Percentiles rank a stretch among this genome's conserved stretches.
phyloP scores from a whole-genome alignment of 2,797 vertebrate species.

The Ceryle rudis region DNA sequence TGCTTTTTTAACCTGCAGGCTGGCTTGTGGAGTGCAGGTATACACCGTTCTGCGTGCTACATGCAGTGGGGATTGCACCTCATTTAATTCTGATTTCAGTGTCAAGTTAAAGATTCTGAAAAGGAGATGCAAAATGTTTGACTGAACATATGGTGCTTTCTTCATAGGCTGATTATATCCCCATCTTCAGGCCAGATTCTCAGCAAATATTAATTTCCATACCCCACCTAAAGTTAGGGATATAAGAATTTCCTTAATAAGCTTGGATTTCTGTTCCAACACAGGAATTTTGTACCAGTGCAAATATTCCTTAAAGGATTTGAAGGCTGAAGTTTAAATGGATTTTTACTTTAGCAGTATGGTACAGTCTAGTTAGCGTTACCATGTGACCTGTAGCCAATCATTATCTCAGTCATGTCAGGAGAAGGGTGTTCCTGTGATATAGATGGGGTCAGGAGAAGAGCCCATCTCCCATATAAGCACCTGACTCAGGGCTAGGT shows the following conservation, averaged over 20 bases:
- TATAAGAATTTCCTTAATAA: neutral
- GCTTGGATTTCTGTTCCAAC: neutral
- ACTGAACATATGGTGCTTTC: neutral
- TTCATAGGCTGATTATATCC: neutral
- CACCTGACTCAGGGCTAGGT: neutral
- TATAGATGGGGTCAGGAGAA: neutral
- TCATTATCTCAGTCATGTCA: neutral
- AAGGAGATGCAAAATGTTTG: neutral
- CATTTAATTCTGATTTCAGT: neutral
- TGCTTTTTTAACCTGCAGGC: neutral
- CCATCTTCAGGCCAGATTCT: neutral
- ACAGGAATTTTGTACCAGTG: neutral
- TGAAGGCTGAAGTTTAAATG: neutral
- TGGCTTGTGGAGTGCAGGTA: neutral
- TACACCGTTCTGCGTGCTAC: neutral
- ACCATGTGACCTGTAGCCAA: neutral
- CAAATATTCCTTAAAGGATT: neutral
- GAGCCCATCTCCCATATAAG: neutral
- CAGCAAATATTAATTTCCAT: neutral
- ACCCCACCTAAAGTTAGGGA: neutral
- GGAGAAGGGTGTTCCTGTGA: neutral
- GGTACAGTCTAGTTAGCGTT: neutral
- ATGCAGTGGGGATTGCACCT: rapidly evolving
- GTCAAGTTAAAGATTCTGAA: neutral
- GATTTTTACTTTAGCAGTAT: neutral